phyloP scores from a whole-genome alignment of 2,797 vertebrate species.

The Buceros bicornis region DNA sequence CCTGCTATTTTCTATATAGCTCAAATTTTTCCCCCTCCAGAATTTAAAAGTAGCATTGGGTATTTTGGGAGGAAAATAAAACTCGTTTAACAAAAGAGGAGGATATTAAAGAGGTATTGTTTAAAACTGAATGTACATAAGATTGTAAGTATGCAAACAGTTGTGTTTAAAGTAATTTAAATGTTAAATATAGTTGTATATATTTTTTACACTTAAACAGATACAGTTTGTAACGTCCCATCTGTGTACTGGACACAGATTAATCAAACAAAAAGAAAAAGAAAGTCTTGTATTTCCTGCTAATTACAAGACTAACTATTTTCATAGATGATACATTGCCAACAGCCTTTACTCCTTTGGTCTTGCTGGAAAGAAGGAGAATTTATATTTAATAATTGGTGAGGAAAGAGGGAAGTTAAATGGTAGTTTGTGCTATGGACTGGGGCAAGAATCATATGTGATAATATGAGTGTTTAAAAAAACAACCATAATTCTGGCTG shows the following conservation, averaged over 20 bases:
- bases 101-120: constrained; percentile 72
- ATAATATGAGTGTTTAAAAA: not conserved
- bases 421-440: not conserved
- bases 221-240: constrained; percentile 69
- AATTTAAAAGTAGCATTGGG: constrained; percentile 69
- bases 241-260: not conserved
- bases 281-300: not conserved
- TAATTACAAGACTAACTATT: constrained; percentile 34
- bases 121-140: constrained; percentile 78
- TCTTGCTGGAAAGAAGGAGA: not conserved
- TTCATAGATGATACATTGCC: not conserved
- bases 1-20: constrained; percentile 67
- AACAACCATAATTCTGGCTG: not conserved
- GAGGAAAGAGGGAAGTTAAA: not conserved
- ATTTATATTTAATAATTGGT: not conserved
- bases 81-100: constrained; percentile 47
- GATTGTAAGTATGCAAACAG: constrained; percentile 71
- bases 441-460: not conserved
- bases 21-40: constrained; percentile 34
- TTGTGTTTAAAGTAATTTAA: constrained; percentile 82
- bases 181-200: constrained; percentile 82
- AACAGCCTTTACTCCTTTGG: not conserved
- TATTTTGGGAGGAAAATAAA: constrained; percentile 71
- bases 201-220: constrained; percentile 77
- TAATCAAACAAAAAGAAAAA: constrained; percentile 20